Conservation (phyloP, 2,797 vertebrate genomes). For the Xiphorhynchus erythropygius region DNA sequence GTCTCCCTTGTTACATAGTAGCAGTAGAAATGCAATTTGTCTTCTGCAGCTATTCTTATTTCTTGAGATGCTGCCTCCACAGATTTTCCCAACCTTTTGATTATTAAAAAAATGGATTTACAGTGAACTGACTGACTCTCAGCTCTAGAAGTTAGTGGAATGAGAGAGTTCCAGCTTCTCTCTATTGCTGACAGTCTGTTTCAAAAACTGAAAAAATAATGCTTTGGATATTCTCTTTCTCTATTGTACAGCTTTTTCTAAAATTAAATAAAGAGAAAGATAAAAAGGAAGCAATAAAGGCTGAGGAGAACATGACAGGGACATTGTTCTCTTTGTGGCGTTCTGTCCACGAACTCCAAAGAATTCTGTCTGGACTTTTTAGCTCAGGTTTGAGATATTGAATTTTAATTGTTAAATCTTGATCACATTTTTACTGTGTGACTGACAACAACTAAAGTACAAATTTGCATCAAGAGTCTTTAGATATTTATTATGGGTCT, state of each 20-base stretch:
- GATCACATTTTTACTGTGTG: neutral
- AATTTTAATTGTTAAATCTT: neutral
- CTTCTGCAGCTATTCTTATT: neutral
- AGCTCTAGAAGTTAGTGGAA: neutral
- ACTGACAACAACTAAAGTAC: neutral
- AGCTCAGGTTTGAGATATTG: neutral
- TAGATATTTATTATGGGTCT: neutral
- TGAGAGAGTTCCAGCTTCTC: neutral
- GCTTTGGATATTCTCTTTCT: neutral
- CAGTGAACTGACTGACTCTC: rapidly evolving
- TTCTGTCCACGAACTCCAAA: neutral
- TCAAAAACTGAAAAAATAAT: neutral
- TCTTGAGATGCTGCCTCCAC: neutral
- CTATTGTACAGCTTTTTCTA: neutral
- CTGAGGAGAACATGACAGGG: neutral
- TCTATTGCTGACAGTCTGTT: neutral
- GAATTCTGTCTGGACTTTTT: neutral
- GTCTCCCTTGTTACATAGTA: neutral
- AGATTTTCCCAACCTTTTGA: neutral
- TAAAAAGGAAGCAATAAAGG: neutral
- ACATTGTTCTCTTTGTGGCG: neutral
- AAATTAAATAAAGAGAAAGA: neutral
- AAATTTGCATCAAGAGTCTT: neutral
- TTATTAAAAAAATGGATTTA: neutral
- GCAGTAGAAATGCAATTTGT: neutral